Evolutionary conservation across 1,140 invertebrate species (phyloP).

Genomic region (Cydia splendana): DNA sequence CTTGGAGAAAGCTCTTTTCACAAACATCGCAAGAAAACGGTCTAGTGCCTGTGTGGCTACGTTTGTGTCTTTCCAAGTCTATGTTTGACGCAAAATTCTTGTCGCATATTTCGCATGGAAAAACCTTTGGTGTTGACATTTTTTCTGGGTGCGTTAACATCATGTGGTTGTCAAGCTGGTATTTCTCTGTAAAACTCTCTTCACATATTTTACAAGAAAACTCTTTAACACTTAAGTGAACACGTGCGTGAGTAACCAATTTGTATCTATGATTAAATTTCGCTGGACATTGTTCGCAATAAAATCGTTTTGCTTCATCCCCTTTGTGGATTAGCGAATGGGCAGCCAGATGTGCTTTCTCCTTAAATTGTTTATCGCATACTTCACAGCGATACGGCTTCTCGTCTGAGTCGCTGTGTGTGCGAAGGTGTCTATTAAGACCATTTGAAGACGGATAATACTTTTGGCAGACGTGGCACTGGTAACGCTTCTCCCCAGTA

Average conservation of each 20-base stretch:
- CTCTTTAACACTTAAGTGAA: neutral
- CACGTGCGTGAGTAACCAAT: neutral
- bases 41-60: neutral
- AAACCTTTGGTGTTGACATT: neutral
- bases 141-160: neutral
- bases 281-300: neutral
- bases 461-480: neutral
- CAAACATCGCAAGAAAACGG: neutral
- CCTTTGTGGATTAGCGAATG: neutral
- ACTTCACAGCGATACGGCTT: neutral
- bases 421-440: neutral
- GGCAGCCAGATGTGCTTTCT: neutral
- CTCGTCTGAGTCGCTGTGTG: neutral
- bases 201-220: neutral
- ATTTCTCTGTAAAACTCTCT: neutral
- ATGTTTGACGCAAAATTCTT: neutral
- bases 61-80: neutral
- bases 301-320: neutral
- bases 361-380: neutral
- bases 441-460: neutral
- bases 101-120: neutral
- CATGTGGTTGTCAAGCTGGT: neutral
- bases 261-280: neutral
- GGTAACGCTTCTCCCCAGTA: neutral
- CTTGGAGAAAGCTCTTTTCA: neutral